Conservation (phyloP, 2,888 invertebrate genomes). For the Ormyrus nitidulus region DNA sequence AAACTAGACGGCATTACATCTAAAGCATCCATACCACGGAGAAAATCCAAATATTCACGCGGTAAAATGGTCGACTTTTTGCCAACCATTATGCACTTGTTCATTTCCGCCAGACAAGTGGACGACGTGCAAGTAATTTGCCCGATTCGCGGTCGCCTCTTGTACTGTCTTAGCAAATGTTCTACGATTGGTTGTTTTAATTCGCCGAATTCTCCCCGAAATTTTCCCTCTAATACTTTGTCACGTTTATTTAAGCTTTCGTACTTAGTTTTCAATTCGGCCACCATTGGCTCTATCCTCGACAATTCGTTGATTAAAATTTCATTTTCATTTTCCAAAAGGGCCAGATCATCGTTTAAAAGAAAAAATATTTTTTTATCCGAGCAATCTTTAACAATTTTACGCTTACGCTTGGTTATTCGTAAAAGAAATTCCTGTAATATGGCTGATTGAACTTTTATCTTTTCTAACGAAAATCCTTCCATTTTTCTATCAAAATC, state of each 20-base stretch:
- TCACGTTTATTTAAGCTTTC: constrained; percentile 65
- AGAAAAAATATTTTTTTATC: constrained; percentile 3
- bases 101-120: constrained; percentile 77
- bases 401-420: constrained; percentile 71
- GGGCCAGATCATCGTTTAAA: constrained; percentile 67
- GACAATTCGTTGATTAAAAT: constrained; percentile 55
- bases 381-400: constrained; percentile 15
- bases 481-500: constrained; percentile 80
- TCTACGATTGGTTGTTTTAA: constrained; percentile 67
- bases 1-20: constrained; percentile 65
- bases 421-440: constrained; percentile 82
- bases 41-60: constrained; percentile 77
- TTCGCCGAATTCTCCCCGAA: constrained; percentile 65
- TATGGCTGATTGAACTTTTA: constrained; percentile 83
- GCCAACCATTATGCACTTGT: constrained; percentile 75
- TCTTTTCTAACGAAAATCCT: constrained; percentile 77
- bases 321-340: constrained; percentile 72
- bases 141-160: constrained; percentile 63
- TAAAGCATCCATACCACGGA: constrained; percentile 61
- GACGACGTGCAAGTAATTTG: constrained; percentile 73
- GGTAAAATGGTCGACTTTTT: constrained; percentile 77
- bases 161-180: constrained; percentile 65
- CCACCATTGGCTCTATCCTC: constrained; percentile 59
- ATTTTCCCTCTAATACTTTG: constrained; percentile 65
- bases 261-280: constrained; percentile 63